phyloP scores from a whole-genome alignment of 2,888 invertebrate genomes.

The Xiphydria camelus region DNA sequence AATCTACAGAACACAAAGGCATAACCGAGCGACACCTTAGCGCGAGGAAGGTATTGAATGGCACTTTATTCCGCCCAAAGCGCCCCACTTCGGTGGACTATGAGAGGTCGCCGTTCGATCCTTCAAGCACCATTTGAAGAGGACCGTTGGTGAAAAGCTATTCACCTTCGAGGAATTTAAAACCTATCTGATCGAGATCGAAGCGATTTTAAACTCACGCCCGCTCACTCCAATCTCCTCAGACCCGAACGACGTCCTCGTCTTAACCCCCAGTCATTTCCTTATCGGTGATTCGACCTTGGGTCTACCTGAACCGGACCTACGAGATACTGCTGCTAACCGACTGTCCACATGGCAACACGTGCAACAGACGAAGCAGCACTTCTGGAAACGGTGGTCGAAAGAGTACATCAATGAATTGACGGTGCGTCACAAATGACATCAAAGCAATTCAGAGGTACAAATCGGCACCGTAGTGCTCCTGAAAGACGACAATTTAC shows the following conservation, averaged over 20 bases:
- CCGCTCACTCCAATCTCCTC: constrained; percentile 20
- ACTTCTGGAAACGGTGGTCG: constrained; percentile 17
- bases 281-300: constrained; percentile 25
- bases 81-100: constrained; percentile 36
- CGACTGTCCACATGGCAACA: constrained; percentile 13
- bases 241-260: constrained; percentile 24
- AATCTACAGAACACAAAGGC: not conserved
- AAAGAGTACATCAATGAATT: constrained; percentile 19
- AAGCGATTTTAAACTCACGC: constrained; percentile 27
- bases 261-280: constrained; percentile 30
- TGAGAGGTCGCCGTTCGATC: constrained; percentile 39
- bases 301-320: constrained; percentile 22
- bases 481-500: no score
- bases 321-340: constrained; percentile 8
- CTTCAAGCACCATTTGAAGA: constrained; percentile 36
- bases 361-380: constrained; percentile 6
- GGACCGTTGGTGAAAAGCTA: constrained; percentile 24
- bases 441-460: no score
- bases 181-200: constrained; percentile 21
- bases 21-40: no score
- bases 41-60: constrained; percentile 17
- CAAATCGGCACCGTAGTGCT: no score
- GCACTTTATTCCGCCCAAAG: constrained; percentile 31
- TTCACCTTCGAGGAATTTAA: constrained; percentile 18
- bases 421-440: constrained; percentile 11